Evolutionary conservation across 2,888 invertebrate species (phyloP), one percentile per base, ranked within the genome.

Genomic region (Hyposoter dolosus): DNA sequence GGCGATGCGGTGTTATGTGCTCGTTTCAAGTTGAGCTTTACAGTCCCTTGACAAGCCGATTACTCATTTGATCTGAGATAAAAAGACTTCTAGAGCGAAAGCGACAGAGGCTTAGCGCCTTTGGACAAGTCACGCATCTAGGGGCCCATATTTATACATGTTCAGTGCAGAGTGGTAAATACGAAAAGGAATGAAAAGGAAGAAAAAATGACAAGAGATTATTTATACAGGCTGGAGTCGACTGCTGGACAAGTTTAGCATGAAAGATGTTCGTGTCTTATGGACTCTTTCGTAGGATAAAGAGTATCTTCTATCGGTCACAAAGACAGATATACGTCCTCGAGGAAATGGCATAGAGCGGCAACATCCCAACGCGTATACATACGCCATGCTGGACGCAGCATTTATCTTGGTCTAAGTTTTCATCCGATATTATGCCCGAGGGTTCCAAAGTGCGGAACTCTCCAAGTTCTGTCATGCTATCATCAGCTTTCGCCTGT

Each of bases 351-450:
- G 32, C 60, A 50, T 40, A 32, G 60, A 68, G 72, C 35, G 7
- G 5, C 60, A 82, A 63, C 75, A 72, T 17, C 45, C 60, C 66
- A 28, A 50, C 19, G 50, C 50, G 56, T 28, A 69, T 72, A 56
- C 68, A 40, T 72, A 60, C 65, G 23, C 23, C 69, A 63, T 50
- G 63, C 35, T 72, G 53, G 40, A 69, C 50, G 68, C 71, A 87
- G 86, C 86, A 89, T 89, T 89, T 88, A 89, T 90, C 90, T 89
- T 87, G 86, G 80, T 87, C 87, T 68, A 88, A 89, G 77, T 90
- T 90, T 89, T 89, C 88, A 89, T 88, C 88, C 88, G 84, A 89
- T 88, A 88, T 87, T 87, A 89, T 86, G 76, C 83, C 74, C 84
- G 40, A 50, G 77, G 79, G 72, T 43, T 80, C 65, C 19, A 43